A percentile compares a stretch with the other conserved stretches of the same genome.
Conservation (phyloP, 2,113 vertebrate species). For the Sminthopsis crassicaudata region DNA sequence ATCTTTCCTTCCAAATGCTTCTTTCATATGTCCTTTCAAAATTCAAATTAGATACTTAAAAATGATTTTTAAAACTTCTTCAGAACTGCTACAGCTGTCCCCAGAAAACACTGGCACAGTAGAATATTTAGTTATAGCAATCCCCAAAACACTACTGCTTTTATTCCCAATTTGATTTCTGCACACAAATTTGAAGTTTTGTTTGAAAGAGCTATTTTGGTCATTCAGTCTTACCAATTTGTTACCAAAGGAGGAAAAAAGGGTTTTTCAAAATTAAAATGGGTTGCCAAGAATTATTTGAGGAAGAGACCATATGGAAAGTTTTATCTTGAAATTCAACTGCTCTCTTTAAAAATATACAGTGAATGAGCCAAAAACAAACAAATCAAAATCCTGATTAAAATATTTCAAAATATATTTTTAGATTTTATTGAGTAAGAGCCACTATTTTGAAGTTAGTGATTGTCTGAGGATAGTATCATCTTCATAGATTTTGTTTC, state of each 20-base stretch:
- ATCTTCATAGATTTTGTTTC: neutral
- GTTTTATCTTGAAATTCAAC: neutral
- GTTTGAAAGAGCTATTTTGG: conserved; percentile 3
- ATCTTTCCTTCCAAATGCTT: neutral
- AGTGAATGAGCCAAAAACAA: neutral
- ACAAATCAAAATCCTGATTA: conserved; percentile 1
- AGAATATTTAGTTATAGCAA: neutral
- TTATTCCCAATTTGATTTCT: neutral
- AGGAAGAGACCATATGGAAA: neutral
- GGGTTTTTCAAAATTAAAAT: neutral
- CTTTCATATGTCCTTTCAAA: neutral
- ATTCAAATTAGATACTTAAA: neutral
- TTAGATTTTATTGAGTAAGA: neutral
- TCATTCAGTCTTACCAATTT: neutral
- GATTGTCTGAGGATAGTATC: neutral
- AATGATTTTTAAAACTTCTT: neutral
- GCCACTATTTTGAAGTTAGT: neutral
- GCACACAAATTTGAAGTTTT: neutral
- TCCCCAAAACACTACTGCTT: neutral
- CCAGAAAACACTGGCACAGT: neutral
- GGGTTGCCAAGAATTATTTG: neutral
- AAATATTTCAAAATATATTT: conserved; percentile 26
- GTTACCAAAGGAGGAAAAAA: neutral
- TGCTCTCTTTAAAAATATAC: neutral
- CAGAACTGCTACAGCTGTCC: neutral